phyloP scores from a whole-genome alignment of 2,113 vertebrate genomes.

The Psettodes erumei region DNA sequence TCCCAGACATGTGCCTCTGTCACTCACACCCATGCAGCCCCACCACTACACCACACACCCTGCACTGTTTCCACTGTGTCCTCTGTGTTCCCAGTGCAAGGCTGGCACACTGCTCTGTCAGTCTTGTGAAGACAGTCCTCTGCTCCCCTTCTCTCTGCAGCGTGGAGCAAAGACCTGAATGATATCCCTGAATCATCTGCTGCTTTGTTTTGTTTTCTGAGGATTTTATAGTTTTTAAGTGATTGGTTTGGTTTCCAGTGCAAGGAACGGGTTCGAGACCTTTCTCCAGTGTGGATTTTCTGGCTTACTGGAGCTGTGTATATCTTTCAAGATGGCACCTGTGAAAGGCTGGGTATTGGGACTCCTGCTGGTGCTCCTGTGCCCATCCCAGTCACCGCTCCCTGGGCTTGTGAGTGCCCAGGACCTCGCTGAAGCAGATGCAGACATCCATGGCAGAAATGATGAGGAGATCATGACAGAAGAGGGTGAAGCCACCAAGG shows the following conservation, averaged over 20 bases:
- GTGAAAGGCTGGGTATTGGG: slow-evolving; percentile 55
- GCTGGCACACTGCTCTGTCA: slow-evolving; percentile 40
- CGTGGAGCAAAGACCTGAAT: slow-evolving; percentile 14
- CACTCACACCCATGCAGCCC: slow-evolving; percentile 72
- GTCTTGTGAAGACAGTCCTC: slow-evolving; percentile 9
- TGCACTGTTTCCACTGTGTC: slow-evolving; percentile 63
- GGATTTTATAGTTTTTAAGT: slow-evolving; percentile 19
- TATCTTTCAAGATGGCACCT: slow-evolving; percentile 63
- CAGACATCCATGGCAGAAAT: slow-evolving; percentile 12
- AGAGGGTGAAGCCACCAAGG: slow-evolving; percentile 3
- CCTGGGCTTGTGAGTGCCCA: slow-evolving; percentile 38
- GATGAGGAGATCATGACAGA: slow-evolving; percentile 42
- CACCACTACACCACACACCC: slow-evolving; percentile 45
- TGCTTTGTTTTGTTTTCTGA: background rate
- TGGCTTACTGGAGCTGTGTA: background rate
- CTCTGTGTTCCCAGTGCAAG: slow-evolving; percentile 58
- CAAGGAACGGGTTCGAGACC: background rate
- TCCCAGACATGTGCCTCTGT: slow-evolving; percentile 81
- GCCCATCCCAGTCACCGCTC: slow-evolving; percentile 51
- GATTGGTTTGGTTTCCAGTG: slow-evolving; percentile 10
- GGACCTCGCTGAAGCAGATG: slow-evolving; percentile 41
- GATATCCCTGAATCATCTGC: background rate
- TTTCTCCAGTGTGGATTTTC: background rate
- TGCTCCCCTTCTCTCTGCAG: slow-evolving; percentile 5
- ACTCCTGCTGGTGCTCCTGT: slow-evolving; percentile 72